These are phyloP conservation scores for Amphilophus citrinellus DNA, from an alignment of 2,113 vertebrate species.

Conservation along the genomic window DNA sequence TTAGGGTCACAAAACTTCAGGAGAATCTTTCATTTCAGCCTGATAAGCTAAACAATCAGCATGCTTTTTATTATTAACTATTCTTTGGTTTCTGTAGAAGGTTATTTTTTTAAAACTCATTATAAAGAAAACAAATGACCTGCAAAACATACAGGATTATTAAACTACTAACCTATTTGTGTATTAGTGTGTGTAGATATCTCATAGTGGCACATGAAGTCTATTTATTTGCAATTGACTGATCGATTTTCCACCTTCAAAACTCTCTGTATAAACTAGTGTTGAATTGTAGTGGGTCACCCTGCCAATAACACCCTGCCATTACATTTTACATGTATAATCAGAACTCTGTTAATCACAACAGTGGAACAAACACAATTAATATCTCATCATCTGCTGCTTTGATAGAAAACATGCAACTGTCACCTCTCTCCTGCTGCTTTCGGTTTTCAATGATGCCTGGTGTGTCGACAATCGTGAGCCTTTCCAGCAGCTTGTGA, in stretches of 20 bases:
- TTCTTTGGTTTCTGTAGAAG: background rate
- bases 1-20: background rate
- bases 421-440: conserved; percentile 95
- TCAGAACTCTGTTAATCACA: background rate
- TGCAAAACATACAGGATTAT: background rate
- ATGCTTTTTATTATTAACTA: fast-evolving
- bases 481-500: conserved; percentile 94
- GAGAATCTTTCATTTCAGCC: fast-evolving
- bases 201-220: fast-evolving
- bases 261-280: background rate
- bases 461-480: conserved; percentile 95
- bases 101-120: background rate
- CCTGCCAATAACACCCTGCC: background rate
- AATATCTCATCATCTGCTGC: background rate
- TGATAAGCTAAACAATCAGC: background rate
- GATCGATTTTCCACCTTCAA: background rate
- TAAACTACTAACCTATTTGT: background rate
- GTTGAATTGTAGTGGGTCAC: background rate
- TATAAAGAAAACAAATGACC: background rate
- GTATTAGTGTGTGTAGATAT: background rate
- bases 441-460: conserved; percentile 99
- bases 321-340: background rate
- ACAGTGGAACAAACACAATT: background rate
- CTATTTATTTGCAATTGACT: background rate
- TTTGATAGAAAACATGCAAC: background rate